Conservation (phyloP, 1,140 invertebrate genomes). For the Pseudobourletiella spinata region DNA sequence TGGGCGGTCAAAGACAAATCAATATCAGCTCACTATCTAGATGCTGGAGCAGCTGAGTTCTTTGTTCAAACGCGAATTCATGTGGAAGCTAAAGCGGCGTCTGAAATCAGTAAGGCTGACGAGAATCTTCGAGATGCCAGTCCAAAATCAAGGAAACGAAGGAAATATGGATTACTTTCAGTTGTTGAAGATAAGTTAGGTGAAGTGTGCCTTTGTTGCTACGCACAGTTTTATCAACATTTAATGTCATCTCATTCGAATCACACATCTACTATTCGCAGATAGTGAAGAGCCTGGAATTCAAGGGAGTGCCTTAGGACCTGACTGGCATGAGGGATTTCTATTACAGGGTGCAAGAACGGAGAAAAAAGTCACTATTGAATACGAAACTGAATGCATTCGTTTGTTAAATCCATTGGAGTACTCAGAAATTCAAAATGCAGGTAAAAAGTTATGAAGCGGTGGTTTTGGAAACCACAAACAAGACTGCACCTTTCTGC, state of each 20-base stretch:
- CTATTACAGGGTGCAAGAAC: conserved; percentile 49
- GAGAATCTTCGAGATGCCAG: conserved; percentile 32
- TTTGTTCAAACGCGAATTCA: conserved; percentile 50
- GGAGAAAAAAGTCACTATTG: conserved; percentile 43
- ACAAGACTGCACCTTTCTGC: no score
- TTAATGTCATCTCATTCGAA: no score
- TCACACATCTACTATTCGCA: no score
- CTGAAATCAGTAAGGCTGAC: conserved; percentile 29
- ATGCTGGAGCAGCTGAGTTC: conserved; percentile 91
- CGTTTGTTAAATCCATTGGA: conserved; percentile 7
- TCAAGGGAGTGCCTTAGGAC: conserved; percentile 77
- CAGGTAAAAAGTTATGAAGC: no score
- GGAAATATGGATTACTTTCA: not conserved
- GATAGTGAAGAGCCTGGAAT: no score
- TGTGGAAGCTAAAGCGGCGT: not conserved
- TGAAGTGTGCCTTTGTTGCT: no score
- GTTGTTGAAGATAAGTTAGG: not conserved
- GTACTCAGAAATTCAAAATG: not conserved
- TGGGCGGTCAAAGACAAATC: conserved; percentile 92
- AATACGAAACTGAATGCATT: conserved; percentile 51
- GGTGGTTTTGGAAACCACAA: no score
- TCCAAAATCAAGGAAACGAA: not conserved
- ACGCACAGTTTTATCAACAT: no score
- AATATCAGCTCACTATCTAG: conserved; percentile 86
- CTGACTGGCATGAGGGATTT: conserved; percentile 79